These are phyloP conservation scores for Rhinogobius similis DNA, from an alignment of 2,113 vertebrate genomes.

Conservation along the genomic window DNA sequence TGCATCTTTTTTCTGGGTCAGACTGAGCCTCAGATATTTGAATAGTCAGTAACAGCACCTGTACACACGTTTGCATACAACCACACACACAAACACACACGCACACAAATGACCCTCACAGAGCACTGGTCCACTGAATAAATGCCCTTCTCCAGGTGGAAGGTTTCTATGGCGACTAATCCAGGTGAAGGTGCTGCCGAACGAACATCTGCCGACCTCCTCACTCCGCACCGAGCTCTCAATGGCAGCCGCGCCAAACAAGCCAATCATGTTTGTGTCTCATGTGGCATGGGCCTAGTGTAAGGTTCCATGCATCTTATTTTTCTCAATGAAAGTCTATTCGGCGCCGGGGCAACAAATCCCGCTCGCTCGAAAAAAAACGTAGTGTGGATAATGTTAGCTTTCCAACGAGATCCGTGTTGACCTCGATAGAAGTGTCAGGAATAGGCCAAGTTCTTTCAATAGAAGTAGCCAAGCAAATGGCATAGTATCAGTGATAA, in stretches of 20 bases:
- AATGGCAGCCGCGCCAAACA: constrained; percentile 28
- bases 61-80: constrained; percentile 26
- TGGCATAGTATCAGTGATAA: too few species aligned
- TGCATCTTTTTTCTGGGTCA: constrained; percentile 40
- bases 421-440: not conserved
- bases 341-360: not conserved
- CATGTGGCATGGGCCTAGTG: not conserved
- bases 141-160: constrained; percentile 75
- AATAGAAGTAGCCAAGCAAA: too few species aligned
- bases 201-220: constrained; percentile 74
- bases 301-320: not conserved
- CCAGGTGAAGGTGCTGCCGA: constrained; percentile 74
- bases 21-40: constrained; percentile 52
- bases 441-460: too few species aligned
- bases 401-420: not conserved
- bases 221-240: constrained; percentile 38
- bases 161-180: constrained; percentile 79
- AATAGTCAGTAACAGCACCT: constrained; percentile 61
- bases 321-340: not conserved
- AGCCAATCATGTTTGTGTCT: not conserved
- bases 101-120: constrained; percentile 31
- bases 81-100: constrained; percentile 28
- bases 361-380: not conserved
- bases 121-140: constrained; percentile 48
- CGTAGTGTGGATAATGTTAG: not conserved